These are phyloP conservation scores for Ennomos fuscantarius DNA, from an alignment of 2,888 invertebrate genomes.

Conservation along the genomic window DNA sequence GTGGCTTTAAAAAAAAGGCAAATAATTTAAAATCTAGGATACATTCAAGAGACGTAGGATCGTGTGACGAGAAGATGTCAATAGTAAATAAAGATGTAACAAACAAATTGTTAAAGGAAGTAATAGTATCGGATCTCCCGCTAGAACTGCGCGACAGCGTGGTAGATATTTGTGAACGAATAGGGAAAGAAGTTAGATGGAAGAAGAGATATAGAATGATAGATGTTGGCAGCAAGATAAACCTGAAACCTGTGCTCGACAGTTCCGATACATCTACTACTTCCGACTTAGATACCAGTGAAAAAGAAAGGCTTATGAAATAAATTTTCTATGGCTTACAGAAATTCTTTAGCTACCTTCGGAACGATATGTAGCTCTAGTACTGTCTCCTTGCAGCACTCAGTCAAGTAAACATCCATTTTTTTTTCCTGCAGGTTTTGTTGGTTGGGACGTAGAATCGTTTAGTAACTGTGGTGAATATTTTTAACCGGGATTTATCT, in stretches of 20 bases:
- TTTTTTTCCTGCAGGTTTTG: too few species aligned
- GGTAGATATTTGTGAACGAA: constrained; percentile 61
- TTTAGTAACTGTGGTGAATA: too few species aligned
- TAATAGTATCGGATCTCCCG: constrained; percentile 65
- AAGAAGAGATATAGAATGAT: constrained; percentile 58
- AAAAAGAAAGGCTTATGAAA: constrained; percentile 25
- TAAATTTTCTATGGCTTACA: constrained; percentile 2
- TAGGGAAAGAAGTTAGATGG: constrained; percentile 53
- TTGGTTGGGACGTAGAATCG: too few species aligned
- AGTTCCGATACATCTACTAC: constrained; percentile 30
- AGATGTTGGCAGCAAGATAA: constrained; percentile 41
- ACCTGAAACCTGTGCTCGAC: constrained; percentile 15
- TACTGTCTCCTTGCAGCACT: too few species aligned
- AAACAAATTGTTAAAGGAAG: constrained; percentile 61
- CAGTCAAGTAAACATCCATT: too few species aligned
- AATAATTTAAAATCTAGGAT: constrained; percentile 36
- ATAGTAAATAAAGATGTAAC: constrained; percentile 49
- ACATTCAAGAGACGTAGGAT: constrained; percentile 17
- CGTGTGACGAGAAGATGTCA: constrained; percentile 23
- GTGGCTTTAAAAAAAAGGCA: constrained; percentile 41
- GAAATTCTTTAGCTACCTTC: too few species aligned
- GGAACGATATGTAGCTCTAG: too few species aligned
- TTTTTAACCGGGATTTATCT: too few species aligned
- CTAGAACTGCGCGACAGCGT: constrained; percentile 61
- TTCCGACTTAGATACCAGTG: constrained; percentile 25